Evolutionary conservation across 2,797 vertebrate genomes (phyloP), one percentile per base, ranked within the genome.

Genomic region (Adrianichthys oophorus): DNA sequence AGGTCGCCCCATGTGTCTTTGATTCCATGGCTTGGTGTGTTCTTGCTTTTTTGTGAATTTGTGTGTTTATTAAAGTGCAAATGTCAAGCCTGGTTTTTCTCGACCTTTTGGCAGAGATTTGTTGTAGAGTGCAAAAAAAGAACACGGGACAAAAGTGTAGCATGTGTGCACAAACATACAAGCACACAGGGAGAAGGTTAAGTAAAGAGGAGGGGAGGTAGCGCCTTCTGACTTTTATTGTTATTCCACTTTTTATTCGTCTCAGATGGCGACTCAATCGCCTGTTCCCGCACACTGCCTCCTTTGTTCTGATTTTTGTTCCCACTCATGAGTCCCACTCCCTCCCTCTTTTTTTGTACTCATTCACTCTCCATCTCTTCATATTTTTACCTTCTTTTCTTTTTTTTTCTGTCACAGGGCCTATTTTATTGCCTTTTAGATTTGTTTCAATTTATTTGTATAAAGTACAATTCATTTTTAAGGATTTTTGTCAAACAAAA

Each of bases 191-290:
- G 41, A 47, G 63, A 41, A 0, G 37, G 40, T 18, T 62, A 58
- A 62, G 59, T 43, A 52, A 48, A 57, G 65, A 72, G 70, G 65
- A 64, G 76, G 75, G 70, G 75, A 82, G 77, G 85, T 85, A 85
- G 84, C 77, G 76, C 81, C 66, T 79, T 83, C 68, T 76, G 85
- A 85, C 79, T 87, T 90, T 88, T 88, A 90, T 87, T 89, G 87
- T 88, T 88, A 77, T 87, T 90, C 74, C 70, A 86, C 41, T 87
- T 87, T 90, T 89, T 87, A 90, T 90, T 87, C 77, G 77, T 89
- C 86, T 89, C 87, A 90, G 86, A 88, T 87, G 89, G 87, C 68
- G 50, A 58, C 76, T 79, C 72, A 53, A 68, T 84, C 84, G 84
- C 75, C 82, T 65, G 82, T 72, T 76, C 78, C 75, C 73, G 62